These are phyloP conservation scores for Haemorhous mexicanus DNA, from an alignment of 2,113 vertebrate species.

Conservation along the genomic window DNA sequence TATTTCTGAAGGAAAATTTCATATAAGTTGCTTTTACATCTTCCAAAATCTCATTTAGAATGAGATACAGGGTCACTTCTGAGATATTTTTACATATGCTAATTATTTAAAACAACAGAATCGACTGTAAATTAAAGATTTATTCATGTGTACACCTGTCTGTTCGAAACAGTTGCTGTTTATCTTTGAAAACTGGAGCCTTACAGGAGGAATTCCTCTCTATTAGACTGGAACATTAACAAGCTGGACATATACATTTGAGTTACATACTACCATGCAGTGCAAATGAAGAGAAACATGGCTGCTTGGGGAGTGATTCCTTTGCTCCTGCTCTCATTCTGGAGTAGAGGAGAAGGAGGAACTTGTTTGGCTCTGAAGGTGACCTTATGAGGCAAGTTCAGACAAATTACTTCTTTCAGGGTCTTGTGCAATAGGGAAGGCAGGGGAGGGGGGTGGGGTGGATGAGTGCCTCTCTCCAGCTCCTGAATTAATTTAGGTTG, in stretches of 20 bases:
- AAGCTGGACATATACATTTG: neutral
- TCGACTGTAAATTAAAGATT: neutral
- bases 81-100: neutral
- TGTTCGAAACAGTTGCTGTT: neutral
- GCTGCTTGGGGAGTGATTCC: neutral
- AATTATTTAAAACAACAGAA: neutral
- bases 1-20: neutral
- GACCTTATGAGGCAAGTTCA: neutral
- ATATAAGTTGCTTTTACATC: neutral
- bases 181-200: neutral
- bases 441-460: rapidly evolving
- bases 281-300: neutral
- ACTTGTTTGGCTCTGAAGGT: neutral
- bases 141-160: neutral
- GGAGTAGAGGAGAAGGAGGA: neutral
- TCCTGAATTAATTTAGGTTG: neutral
- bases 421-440: neutral
- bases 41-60: neutral
- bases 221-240: neutral
- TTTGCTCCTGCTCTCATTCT: neutral
- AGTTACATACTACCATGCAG: neutral
- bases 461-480: rapidly evolving
- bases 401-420: neutral
- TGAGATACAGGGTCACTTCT: neutral
- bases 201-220: neutral